A percentile compares a stretch with the other conserved stretches of the same genome.
phyloP scores from a whole-genome alignment of 2,888 invertebrate species.

The Apodemia zela region DNA sequence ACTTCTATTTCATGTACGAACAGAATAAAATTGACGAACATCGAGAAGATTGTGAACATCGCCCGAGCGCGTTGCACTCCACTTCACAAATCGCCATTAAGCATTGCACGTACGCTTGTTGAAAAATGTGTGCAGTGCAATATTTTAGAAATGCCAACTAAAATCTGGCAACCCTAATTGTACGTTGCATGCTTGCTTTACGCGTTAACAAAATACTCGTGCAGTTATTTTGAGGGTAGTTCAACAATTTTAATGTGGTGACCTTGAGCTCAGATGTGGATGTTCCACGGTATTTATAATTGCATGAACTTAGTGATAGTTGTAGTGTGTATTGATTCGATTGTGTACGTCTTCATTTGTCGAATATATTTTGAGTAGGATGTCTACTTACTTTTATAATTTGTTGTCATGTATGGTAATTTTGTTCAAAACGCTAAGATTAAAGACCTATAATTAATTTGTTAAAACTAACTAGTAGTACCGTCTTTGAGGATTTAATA shows the following conservation, averaged over 20 bases:
- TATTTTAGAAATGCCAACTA: not conserved
- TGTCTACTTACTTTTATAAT: conserved; percentile 23
- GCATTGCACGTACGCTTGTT: conserved; percentile 24
- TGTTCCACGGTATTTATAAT: conserved; percentile 34
- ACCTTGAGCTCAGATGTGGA: conserved; percentile 19
- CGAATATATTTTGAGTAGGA: conserved; percentile 32
- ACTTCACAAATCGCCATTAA: conserved; percentile 10
- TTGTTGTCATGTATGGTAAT: conserved; percentile 18
- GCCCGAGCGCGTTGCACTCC: not conserved
- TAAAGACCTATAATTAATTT: conserved; percentile 17
- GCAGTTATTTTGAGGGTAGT: conserved; percentile 15
- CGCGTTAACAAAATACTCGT: conserved; percentile 35
- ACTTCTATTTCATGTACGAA: conserved; percentile 16
- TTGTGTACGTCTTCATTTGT: conserved; percentile 33
- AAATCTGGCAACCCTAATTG: not conserved
- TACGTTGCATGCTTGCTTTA: conserved; percentile 50
- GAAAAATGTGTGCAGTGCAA: conserved; percentile 17
- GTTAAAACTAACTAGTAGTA: conserved; percentile 15
- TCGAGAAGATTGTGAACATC: conserved; percentile 18
- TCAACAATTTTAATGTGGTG: conserved; percentile 14
- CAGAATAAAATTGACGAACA: conserved; percentile 4
- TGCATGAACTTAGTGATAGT: conserved; percentile 58
- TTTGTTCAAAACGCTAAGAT: conserved; percentile 1
- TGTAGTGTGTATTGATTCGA: conserved; percentile 32
- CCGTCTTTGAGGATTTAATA: conserved; percentile 16